These are phyloP conservation scores for Octomys mimax DNA, from an alignment of 2,797 vertebrate species.

Conservation along the genomic window DNA sequence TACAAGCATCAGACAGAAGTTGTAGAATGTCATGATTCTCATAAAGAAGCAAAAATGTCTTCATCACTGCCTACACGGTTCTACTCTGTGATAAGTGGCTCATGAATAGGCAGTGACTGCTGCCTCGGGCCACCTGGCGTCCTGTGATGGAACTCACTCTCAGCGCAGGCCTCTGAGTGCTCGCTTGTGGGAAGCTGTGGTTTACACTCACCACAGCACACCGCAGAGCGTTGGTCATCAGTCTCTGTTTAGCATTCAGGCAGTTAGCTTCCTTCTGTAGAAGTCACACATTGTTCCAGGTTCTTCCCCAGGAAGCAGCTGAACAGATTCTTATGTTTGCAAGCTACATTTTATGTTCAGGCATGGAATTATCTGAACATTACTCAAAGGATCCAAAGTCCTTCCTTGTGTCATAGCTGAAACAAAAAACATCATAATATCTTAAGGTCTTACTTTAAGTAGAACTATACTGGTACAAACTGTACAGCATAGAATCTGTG, in stretches of 20 bases:
- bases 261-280: not conserved
- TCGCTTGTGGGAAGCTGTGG: not conserved
- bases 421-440: not conserved
- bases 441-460: slow-evolving; percentile 1
- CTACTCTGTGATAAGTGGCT: not conserved
- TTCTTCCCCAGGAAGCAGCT: not conserved
- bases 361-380: not conserved
- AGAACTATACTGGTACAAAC: not conserved
- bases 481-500: no score
- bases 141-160: slow-evolving; percentile 49
- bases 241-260: not conserved
- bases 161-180: not conserved
- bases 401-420: not conserved
- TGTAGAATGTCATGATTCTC: not conserved
- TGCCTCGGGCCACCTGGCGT: slow-evolving; percentile 49
- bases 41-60: not conserved
- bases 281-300: not conserved
- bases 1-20: not conserved
- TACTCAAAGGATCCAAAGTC: not conserved
- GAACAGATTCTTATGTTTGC: not conserved
- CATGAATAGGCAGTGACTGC: slow-evolving; percentile 48
- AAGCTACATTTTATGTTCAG: slow-evolving; percentile 30
- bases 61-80: not conserved
- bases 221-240: slow-evolving; percentile 18
- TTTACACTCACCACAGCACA: slow-evolving; percentile 1